Conservation (phyloP, 2,888 invertebrate species). For the Scaptomyza flava region DNA sequence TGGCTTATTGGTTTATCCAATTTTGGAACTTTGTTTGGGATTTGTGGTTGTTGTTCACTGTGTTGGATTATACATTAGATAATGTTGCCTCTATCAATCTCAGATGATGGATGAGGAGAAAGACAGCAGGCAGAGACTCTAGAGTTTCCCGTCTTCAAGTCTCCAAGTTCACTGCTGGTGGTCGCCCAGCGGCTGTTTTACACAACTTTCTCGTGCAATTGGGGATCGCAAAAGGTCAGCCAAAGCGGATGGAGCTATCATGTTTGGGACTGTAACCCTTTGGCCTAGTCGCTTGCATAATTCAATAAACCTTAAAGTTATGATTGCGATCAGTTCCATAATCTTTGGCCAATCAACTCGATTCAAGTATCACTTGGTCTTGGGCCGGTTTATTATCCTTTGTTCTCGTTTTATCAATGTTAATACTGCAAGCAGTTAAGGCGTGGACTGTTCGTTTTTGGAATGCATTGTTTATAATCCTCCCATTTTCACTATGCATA, state of each 20-base stretch:
- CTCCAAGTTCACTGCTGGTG: conserved; percentile 68
- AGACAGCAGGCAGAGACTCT: conserved; percentile 50
- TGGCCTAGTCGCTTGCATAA: conserved; percentile 66
- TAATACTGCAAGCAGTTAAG: not conserved
- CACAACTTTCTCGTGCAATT: conserved; percentile 53
- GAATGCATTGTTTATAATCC: conserved; percentile 7
- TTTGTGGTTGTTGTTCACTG: conserved; percentile 18
- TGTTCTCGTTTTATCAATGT: conserved; percentile 19
- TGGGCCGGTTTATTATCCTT: not conserved
- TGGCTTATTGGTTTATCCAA: conserved; percentile 29
- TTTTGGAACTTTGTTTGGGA: conserved; percentile 7
- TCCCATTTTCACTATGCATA: not conserved
- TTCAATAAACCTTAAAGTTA: conserved; percentile 58
- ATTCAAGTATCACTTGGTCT: not conserved
- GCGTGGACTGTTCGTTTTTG: not conserved
- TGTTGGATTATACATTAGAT: conserved; percentile 67
- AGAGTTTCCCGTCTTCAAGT: conserved; percentile 57
- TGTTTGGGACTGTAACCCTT: conserved; percentile 49
- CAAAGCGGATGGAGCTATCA: conserved; percentile 40
- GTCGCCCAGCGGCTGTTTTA: conserved; percentile 50
- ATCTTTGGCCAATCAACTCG: conserved; percentile 2
- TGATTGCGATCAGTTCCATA: conserved; percentile 35
- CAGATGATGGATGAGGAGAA: conserved; percentile 53
- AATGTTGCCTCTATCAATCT: conserved; percentile 43
- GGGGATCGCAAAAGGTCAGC: conserved; percentile 66